Conservation (phyloP, 2,113 vertebrate species). For the Mesocricetus auratus region DNA sequence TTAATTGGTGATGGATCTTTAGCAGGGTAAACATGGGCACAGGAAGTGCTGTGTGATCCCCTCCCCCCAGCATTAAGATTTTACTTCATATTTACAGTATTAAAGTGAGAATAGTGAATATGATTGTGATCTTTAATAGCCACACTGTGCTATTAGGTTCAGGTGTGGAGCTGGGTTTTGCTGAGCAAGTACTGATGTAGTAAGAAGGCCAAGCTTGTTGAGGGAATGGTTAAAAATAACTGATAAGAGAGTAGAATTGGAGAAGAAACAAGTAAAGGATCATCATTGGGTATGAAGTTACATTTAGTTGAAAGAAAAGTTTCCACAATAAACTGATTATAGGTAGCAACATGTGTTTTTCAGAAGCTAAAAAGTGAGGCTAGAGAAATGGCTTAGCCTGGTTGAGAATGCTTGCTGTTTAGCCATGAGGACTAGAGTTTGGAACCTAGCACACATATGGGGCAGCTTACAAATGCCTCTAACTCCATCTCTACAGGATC, state of each 20-base stretch:
- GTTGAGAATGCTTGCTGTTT: background rate
- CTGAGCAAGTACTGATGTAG: background rate
- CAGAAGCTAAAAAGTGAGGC: background rate
- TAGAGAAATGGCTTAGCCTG: background rate
- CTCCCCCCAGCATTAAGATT: background rate
- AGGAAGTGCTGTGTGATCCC: background rate
- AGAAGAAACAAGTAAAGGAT: background rate
- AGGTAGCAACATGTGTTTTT: background rate
- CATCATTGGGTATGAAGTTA: background rate
- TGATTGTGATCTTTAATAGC: background rate
- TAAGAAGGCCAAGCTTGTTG: background rate
- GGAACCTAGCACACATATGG: background rate
- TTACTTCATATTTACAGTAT: background rate
- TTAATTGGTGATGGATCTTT: background rate
- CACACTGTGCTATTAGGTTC: background rate
- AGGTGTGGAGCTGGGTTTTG: background rate
- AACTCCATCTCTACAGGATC: background rate
- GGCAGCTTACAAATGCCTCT: background rate
- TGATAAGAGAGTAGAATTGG: background rate
- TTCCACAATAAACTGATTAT: background rate
- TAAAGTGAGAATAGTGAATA: background rate
- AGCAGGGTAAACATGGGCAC: background rate
- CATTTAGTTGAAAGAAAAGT: background rate
- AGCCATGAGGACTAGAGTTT: background rate
- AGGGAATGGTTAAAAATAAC: slow-evolving; percentile 4